Evolutionary conservation across 2,113 vertebrate genomes (phyloP).

Genomic region (Apodemus speciosus): DNA sequence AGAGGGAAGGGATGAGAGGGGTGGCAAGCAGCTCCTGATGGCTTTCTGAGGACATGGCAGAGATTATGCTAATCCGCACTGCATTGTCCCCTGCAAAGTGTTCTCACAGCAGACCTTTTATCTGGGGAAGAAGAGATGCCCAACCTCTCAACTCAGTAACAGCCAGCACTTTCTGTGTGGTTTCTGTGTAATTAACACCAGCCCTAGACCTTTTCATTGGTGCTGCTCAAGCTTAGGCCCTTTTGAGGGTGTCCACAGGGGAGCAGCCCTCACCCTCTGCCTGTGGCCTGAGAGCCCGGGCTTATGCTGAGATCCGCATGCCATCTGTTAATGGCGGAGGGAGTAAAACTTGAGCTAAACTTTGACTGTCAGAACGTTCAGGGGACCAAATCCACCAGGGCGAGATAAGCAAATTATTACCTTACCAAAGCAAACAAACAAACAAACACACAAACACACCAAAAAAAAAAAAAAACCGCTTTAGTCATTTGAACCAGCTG

Average conservation of each 20-base stretch:
- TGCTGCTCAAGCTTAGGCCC: slow-evolving; percentile 99
- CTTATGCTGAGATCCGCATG: slow-evolving; percentile 91
- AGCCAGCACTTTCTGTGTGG: slow-evolving; percentile 99
- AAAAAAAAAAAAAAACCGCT: no score
- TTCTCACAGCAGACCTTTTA: slow-evolving; percentile 99
- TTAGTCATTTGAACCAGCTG: no score
- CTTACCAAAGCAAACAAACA: neutral
- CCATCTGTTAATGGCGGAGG: slow-evolving; percentile 97
- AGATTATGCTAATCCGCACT: slow-evolving; percentile 99
- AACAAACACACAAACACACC: neutral
- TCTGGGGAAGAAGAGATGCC: slow-evolving; percentile 98
- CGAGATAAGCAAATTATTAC: slow-evolving; percentile 46
- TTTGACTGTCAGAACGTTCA: slow-evolving; percentile 82
- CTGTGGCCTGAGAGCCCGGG: slow-evolving; percentile 91
- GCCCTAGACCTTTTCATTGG: slow-evolving; percentile 98
- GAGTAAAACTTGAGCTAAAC: slow-evolving; percentile 93
- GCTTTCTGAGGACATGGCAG: slow-evolving; percentile 98
- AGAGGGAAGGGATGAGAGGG: slow-evolving; percentile 90
- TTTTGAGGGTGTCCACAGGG: slow-evolving; percentile 98
- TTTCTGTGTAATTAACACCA: slow-evolving; percentile 99
- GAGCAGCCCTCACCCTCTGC: slow-evolving; percentile 94
- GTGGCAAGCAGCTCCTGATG: slow-evolving; percentile 93
- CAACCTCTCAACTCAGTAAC: slow-evolving; percentile 99
- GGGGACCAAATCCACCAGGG: slow-evolving; percentile 79
- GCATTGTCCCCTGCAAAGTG: slow-evolving; percentile 98